Conservation (phyloP, 2,113 vertebrate species). For the Noctilio leporinus region DNA sequence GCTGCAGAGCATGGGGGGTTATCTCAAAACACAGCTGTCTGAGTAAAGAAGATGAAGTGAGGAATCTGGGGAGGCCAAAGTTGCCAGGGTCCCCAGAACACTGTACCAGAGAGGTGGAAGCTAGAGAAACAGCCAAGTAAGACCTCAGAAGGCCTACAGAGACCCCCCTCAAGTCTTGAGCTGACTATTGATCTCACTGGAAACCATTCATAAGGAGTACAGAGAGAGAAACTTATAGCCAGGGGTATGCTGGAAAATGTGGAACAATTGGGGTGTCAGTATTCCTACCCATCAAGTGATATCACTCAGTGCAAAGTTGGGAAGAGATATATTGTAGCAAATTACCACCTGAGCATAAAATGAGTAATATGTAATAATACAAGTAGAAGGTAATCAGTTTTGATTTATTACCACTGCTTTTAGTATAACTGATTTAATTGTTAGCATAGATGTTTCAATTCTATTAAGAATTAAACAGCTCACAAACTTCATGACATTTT, state of each 20-base stretch:
- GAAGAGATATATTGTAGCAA: neutral
- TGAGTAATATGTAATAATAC: neutral
- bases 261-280: neutral
- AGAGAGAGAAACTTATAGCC: neutral
- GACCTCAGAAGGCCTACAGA: neutral
- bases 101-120: neutral
- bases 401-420: neutral
- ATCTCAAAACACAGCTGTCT: neutral
- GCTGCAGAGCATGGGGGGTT: neutral
- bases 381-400: neutral
- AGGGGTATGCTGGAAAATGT: neutral
- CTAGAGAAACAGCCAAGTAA: neutral
- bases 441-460: neutral
- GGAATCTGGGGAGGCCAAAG: neutral
- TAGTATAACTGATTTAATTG: neutral
- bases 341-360: neutral
- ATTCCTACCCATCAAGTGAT: neutral
- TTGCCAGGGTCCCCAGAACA: neutral
- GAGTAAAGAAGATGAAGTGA: neutral
- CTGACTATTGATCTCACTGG: neutral
- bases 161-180: neutral
- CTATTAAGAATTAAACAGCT: neutral
- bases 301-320: neutral
- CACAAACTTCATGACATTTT: neutral
- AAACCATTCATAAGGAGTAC: neutral